phyloP scores from a whole-genome alignment of 2,888 invertebrate species.

The Callyntrura sp. region DNA sequence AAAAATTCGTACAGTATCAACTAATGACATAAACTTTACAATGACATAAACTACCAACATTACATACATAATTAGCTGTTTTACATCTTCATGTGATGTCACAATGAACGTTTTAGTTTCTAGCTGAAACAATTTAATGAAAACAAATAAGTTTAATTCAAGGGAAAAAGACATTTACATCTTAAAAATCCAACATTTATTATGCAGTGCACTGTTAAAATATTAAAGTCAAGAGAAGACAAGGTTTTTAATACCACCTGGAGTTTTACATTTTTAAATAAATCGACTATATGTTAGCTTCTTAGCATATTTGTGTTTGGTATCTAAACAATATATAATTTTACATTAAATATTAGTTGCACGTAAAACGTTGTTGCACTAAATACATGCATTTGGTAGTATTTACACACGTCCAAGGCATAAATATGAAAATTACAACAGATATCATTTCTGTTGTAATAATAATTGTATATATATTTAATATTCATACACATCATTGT shows the following conservation, averaged over 20 bases:
- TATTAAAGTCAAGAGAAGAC: too few species aligned
- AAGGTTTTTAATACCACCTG: too few species aligned
- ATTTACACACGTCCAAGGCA: not conserved
- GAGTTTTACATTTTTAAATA: too few species aligned
- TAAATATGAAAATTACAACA: not conserved
- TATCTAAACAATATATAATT: too few species aligned
- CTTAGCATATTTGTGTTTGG: too few species aligned
- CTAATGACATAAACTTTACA: not conserved
- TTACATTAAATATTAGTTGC: too few species aligned
- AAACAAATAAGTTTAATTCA: not conserved
- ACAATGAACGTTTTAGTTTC: not conserved
- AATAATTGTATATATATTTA: constrained; percentile 6
- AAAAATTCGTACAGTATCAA: not conserved
- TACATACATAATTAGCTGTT: not conserved
- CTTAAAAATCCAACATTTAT: too few species aligned
- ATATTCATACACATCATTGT: not conserved
- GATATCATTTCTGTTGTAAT: too few species aligned
- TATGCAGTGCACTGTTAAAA: too few species aligned
- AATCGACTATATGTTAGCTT: too few species aligned
- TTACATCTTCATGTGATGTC: not conserved
- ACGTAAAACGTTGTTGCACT: not conserved
- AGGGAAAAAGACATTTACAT: too few species aligned
- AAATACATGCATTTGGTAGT: not conserved
- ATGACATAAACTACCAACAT: not conserved
- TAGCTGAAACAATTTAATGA: not conserved